Conservation (phyloP, 2,113 vertebrate species). For the Chamaetylas fuelleborni region DNA sequence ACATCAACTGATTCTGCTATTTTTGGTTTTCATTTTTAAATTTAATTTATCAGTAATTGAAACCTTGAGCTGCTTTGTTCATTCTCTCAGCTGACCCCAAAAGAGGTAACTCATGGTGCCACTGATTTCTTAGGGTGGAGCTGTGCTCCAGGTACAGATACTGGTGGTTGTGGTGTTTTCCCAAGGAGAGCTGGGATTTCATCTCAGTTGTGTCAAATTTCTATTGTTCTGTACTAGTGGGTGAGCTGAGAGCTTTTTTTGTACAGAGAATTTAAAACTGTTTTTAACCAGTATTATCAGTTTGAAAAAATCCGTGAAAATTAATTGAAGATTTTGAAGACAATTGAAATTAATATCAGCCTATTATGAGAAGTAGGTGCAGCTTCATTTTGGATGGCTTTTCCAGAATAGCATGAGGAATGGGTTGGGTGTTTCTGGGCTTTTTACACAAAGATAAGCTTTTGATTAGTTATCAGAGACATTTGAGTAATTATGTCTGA, state of each 20-base stretch:
- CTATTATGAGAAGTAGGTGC: background rate
- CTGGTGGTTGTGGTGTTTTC: background rate
- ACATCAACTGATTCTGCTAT: background rate
- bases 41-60: background rate
- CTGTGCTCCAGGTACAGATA: background rate
- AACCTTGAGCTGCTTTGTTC: background rate
- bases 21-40: background rate
- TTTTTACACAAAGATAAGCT: background rate
- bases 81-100: background rate
- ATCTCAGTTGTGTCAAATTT: background rate
- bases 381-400: background rate
- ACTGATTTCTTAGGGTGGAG: background rate
- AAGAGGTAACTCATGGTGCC: fast-evolving
- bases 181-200: background rate
- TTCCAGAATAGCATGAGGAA: background rate
- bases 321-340: background rate
- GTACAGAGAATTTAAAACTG: background rate
- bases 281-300: background rate
- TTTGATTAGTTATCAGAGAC: background rate
- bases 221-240: background rate
- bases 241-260: background rate
- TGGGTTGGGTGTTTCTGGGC: fast-evolving
- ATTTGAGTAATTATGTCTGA: background rate
- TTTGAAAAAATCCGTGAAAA: background rate
- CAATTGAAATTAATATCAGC: background rate